phyloP scores from a whole-genome alignment of 1,140 invertebrate species.

The Leptinotarsa lineolata region DNA sequence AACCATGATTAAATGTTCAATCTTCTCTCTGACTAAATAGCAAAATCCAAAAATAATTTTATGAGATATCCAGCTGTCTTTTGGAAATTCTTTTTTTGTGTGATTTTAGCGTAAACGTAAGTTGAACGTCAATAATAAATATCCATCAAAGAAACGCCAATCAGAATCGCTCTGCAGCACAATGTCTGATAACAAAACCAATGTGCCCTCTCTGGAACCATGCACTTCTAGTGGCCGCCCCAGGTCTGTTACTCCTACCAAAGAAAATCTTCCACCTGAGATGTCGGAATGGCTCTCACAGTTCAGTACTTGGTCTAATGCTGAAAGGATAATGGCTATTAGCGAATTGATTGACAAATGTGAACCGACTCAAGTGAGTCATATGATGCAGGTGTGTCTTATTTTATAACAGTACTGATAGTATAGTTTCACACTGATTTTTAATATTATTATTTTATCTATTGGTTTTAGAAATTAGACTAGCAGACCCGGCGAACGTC shows the following conservation, averaged over 20 bases:
- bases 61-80: not conserved
- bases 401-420: no score
- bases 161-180: constrained; percentile 31
- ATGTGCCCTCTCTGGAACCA: not conserved
- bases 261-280: constrained; percentile 80
- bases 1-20: constrained; percentile 49
- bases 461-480: no score
- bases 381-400: constrained; percentile 68
- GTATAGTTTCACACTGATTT: no score
- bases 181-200: constrained; percentile 10
- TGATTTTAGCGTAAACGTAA: constrained; percentile 56
- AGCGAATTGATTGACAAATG: constrained; percentile 82
- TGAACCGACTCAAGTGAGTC: constrained; percentile 89
- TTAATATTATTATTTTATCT: no score
- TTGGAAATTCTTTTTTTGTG: not conserved
- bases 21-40: constrained; percentile 51
- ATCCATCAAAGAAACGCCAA: constrained; percentile 56
- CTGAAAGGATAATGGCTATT: constrained; percentile 85
- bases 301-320: constrained; percentile 88
- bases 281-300: constrained; percentile 76
- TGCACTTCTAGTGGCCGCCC: constrained; percentile 38
- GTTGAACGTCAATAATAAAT: constrained; percentile 56
- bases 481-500: no score
- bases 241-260: constrained; percentile 70
- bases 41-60: not conserved